A percentile compares a stretch with the other conserved stretches of the same genome.
Evolutionary conservation across 2,797 vertebrate genomes (phyloP).

Genomic region (Naso thynnoides): DNA sequence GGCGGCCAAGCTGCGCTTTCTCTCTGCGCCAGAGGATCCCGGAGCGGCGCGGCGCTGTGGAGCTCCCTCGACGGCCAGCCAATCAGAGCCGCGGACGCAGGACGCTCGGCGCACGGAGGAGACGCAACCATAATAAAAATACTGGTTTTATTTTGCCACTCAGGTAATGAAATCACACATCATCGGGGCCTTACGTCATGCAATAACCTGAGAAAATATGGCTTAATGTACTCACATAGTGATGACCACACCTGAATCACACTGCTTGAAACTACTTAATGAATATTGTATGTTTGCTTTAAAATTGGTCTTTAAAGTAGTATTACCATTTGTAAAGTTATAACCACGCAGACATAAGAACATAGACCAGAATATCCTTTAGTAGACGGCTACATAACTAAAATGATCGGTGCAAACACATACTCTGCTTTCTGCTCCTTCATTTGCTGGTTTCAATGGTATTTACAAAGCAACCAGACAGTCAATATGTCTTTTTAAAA

Average conservation of each 20-base stretch:
- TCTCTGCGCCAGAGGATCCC: slow-evolving; percentile 78
- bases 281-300: not conserved
- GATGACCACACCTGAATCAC: not conserved
- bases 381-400: not conserved
- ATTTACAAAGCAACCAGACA: not conserved
- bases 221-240: not conserved
- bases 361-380: not conserved
- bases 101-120: slow-evolving; percentile 42
- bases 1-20: slow-evolving; percentile 68
- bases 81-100: slow-evolving; percentile 78
- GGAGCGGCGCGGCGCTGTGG: slow-evolving; percentile 67
- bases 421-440: no score
- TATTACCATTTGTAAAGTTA: not conserved
- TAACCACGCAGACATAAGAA: not conserved
- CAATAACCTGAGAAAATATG: slow-evolving; percentile 2
- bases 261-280: not conserved
- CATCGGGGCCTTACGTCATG: slow-evolving; percentile 69
- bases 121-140: slow-evolving; percentile 65
- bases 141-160: slow-evolving; percentile 61
- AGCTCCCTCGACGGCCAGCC: slow-evolving; percentile 52
- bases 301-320: not conserved
- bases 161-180: slow-evolving; percentile 79
- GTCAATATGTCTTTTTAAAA: not conserved
- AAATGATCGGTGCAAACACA: not conserved
- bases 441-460: not conserved